Percentiles rank a stretch among this genome's conserved stretches.
Evolutionary conservation across 2,113 vertebrate species (phyloP).

Genomic region (Cebidichthys violaceus): DNA sequence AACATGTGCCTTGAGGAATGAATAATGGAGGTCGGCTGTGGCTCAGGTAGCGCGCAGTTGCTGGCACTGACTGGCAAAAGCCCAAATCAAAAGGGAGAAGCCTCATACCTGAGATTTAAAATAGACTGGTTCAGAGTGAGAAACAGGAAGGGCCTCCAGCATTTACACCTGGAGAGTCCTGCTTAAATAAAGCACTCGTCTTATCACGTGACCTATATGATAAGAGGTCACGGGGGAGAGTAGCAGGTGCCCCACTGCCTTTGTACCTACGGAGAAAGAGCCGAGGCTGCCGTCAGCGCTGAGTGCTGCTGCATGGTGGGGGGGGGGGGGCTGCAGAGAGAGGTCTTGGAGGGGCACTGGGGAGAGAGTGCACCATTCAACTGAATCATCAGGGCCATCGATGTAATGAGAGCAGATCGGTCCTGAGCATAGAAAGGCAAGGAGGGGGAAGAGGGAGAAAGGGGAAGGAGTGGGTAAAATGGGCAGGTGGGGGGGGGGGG

Average conservation of each 20-base stretch:
- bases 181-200: slow-evolving; percentile 34
- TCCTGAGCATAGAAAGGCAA: slow-evolving; percentile 63
- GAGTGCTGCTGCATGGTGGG: slow-evolving; percentile 55
- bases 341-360: slow-evolving; percentile 64
- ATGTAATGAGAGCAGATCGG: slow-evolving; percentile 84
- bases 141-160: slow-evolving; percentile 4
- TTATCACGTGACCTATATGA: slow-evolving; percentile 29
- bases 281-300: slow-evolving; percentile 15
- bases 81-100: slow-evolving; percentile 40
- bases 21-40: slow-evolving; percentile 58
- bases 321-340: slow-evolving; percentile 55
- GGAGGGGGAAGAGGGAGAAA: slow-evolving; percentile 1
- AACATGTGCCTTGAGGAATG: slow-evolving; percentile 60
- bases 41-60: slow-evolving; percentile 31
- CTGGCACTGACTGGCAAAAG: slow-evolving; percentile 22
- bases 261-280: slow-evolving; percentile 59
- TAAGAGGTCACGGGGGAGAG: slow-evolving; percentile 49
- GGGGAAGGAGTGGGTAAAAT: neutral
- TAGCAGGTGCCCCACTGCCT: slow-evolving; percentile 55
- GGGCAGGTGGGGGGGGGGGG: neutral
- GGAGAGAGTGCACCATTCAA: slow-evolving; percentile 73
- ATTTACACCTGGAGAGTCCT: slow-evolving; percentile 12
- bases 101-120: slow-evolving; percentile 31
- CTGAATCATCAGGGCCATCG: slow-evolving; percentile 86
- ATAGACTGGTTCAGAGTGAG: neutral